These are phyloP conservation scores for Brenthis daphne DNA, from an alignment of 2,888 invertebrate genomes.

Conservation along the genomic window DNA sequence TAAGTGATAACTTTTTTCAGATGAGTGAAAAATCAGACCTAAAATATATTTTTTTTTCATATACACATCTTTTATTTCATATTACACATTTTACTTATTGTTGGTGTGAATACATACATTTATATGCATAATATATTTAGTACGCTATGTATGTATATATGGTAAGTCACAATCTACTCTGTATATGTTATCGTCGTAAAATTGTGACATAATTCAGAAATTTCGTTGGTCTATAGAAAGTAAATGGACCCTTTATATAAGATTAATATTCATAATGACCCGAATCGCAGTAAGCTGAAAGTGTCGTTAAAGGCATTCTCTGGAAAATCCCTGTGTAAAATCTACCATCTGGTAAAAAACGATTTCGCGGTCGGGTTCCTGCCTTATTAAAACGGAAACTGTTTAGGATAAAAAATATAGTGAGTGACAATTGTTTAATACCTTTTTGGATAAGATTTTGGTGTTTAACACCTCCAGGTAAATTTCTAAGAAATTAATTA, in stretches of 20 bases:
- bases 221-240: not conserved
- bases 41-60: no score
- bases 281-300: slow-evolving; percentile 7
- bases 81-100: no score
- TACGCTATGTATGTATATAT: no score
- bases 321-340: slow-evolving; percentile 23
- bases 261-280: slow-evolving; percentile 7
- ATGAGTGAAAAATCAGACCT: no score
- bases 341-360: slow-evolving; percentile 20
- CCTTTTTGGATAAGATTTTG: not conserved
- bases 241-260: slow-evolving; percentile 13
- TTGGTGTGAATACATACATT: no score
- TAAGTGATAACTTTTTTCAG: no score
- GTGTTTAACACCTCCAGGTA: no score
- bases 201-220: not conserved
- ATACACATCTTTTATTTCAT: no score
- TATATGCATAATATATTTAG: no score
- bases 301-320: slow-evolving; percentile 18
- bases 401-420: not conserved
- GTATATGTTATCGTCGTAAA: no score
- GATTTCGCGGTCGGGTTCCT: slow-evolving; percentile 22
- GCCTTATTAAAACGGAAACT: slow-evolving; percentile 20
- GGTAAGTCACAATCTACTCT: no score
- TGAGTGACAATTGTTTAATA: slow-evolving; percentile 6
- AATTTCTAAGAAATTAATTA: no score